A percentile compares a stretch with the other conserved stretches of the same genome.
phyloP scores from a whole-genome alignment of 2,113 vertebrate genomes.

The Ammodramus savannarum region DNA sequence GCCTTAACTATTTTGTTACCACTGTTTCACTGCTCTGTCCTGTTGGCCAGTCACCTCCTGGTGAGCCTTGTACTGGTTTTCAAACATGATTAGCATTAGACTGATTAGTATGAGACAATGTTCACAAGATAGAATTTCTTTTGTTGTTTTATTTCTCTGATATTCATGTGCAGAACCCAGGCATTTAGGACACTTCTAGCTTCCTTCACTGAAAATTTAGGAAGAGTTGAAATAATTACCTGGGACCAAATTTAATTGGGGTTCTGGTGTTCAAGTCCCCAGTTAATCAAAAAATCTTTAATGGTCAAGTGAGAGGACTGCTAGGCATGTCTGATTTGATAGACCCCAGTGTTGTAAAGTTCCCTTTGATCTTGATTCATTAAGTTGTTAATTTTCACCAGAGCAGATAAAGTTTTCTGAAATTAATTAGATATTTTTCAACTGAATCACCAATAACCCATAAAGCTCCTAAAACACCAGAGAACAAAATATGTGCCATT shows the following conservation, averaged over 20 bases:
- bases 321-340: not conserved
- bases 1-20: not conserved
- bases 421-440: not conserved
- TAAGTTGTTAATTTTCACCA: not conserved
- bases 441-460: not conserved
- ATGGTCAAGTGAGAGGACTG: not conserved
- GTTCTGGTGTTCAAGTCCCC: not conserved
- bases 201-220: not conserved
- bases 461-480: not conserved
- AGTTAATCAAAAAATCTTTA: not conserved
- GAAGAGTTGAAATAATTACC: not conserved
- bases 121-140: not conserved
- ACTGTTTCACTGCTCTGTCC: not conserved
- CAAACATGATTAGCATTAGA: not conserved
- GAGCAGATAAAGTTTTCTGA: not conserved
- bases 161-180: not conserved
- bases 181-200: not conserved
- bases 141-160: not conserved
- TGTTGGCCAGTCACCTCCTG: not conserved
- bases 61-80: not conserved
- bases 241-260: not conserved
- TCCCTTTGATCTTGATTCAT: not conserved
- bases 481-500: not conserved
- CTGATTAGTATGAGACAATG: not conserved
- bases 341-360: not conserved